A percentile compares a stretch with the other conserved stretches of the same genome.
Conservation (phyloP, 35 echinoderm and acorn worm species). For the Apostichopus japonicus region DNA sequence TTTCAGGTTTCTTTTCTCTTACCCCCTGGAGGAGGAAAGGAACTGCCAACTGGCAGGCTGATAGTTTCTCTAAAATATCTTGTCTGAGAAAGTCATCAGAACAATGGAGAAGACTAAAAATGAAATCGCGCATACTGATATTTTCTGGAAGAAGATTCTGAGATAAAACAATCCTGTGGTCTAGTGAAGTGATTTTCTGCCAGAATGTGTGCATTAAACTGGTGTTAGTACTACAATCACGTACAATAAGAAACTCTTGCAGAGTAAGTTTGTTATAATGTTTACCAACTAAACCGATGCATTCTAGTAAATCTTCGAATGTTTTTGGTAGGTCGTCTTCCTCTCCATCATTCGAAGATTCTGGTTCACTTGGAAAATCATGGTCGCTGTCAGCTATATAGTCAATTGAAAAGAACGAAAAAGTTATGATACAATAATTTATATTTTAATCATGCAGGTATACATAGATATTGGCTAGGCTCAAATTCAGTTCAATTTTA, state of each 20-base stretch:
- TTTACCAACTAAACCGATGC: background rate
- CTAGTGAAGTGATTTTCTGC: no score
- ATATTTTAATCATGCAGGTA: background rate
- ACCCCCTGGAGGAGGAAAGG: slow-evolving; percentile 15
- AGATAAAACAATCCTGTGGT: no score
- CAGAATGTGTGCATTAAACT: background rate
- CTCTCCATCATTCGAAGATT: background rate
- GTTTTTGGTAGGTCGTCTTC: background rate
- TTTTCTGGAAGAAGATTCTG: no score
- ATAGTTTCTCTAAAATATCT: slow-evolving; percentile 48
- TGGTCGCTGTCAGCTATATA: background rate
- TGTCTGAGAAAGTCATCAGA: slow-evolving; percentile 31
- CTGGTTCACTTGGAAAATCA: background rate
- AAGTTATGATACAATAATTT: background rate
- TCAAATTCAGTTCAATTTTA: background rate
- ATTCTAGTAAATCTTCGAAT: background rate
- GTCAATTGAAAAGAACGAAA: background rate
- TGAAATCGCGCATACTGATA: no score
- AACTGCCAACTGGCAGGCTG: slow-evolving; percentile 32
- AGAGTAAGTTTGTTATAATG: background rate
- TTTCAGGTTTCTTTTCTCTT: background rate
- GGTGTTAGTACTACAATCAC: no score
- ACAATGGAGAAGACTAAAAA: no score
- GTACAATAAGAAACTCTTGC: background rate
- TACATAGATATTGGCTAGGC: background rate